phyloP scores from a whole-genome alignment of 2,113 vertebrate species.

The Gadus chalcogrammus region DNA sequence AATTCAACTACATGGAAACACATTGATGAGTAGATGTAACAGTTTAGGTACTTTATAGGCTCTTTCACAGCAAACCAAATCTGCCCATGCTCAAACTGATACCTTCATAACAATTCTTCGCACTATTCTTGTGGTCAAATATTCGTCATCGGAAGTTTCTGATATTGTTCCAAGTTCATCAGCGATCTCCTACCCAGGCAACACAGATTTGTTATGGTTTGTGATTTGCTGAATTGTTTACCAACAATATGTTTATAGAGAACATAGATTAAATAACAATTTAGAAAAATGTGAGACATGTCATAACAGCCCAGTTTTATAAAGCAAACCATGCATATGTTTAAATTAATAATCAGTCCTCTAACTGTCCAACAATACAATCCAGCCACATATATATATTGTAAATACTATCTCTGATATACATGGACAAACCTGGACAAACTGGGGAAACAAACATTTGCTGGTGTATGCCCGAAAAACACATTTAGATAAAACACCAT shows the following conservation, averaged over 20 bases:
- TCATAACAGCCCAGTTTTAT: conserved; percentile 26
- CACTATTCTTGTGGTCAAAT: conserved; percentile 88
- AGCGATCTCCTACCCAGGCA: conserved; percentile 79
- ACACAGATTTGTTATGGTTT: conserved; percentile 64
- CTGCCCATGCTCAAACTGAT: conserved; percentile 50
- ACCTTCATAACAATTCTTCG: conserved; percentile 93
- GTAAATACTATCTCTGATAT: too few species aligned
- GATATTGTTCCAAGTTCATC: conserved; percentile 82
- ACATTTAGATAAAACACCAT: conserved; percentile 37
- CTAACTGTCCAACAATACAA: conserved; percentile 1
- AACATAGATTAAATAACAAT: conserved; percentile 8
- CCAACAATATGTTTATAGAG: conserved; percentile 20
- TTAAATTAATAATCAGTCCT: conserved; percentile 1
- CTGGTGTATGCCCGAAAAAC: not conserved
- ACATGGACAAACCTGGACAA: not conserved
- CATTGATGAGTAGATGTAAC: conserved; percentile 17
- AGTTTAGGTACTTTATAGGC: not conserved
- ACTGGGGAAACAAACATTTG: not conserved
- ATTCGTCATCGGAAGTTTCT: conserved; percentile 86
- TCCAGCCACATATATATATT: too few species aligned
- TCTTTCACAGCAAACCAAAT: conserved; percentile 12
- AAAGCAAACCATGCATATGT: conserved; percentile 45
- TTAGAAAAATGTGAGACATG: conserved; percentile 45
- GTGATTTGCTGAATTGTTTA: conserved; percentile 17
- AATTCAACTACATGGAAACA: conserved; percentile 3